Percentiles rank a stretch among this genome's conserved stretches.
Conservation (phyloP, 2,113 vertebrate species). For the Apteryx owenii region DNA sequence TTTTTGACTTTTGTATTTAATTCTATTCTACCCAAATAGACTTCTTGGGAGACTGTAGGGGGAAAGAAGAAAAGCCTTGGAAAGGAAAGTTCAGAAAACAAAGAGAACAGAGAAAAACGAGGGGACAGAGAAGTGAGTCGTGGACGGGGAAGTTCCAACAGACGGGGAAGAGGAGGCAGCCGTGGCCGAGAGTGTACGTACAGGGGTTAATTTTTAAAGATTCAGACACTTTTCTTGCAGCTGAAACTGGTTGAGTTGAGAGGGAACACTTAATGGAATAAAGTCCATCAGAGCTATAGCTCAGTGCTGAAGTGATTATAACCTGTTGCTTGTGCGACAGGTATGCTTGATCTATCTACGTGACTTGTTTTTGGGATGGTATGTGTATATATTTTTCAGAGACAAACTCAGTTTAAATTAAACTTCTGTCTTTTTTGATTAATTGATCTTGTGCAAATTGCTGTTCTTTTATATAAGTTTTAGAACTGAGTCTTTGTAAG, state of each 20-base stretch:
- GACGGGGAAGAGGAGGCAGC: constrained; percentile 86
- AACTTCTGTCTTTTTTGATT: neutral
- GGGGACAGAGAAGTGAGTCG: constrained; percentile 87
- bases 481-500: neutral
- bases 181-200: constrained; percentile 87
- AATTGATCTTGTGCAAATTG: neutral
- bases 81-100: constrained; percentile 91
- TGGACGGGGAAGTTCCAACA: constrained; percentile 84
- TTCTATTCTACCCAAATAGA: constrained; percentile 78
- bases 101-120: constrained; percentile 91
- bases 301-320: neutral
- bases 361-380: neutral
- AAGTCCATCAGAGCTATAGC: accelerated
- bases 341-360: neutral
- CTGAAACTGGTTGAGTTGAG: neutral
- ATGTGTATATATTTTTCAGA: neutral
- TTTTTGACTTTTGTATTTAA: constrained; percentile 29
- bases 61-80: constrained; percentile 93
- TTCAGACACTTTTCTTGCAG: neutral
- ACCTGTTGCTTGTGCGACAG: neutral
- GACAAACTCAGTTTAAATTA: neutral
- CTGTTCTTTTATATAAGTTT: neutral
- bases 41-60: constrained; percentile 97
- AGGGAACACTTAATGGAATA: neutral
- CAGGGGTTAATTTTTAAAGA: neutral